Conservation (phyloP, 53 echinoderm and acorn worm species). For the Hippasteria phrygiana region DNA sequence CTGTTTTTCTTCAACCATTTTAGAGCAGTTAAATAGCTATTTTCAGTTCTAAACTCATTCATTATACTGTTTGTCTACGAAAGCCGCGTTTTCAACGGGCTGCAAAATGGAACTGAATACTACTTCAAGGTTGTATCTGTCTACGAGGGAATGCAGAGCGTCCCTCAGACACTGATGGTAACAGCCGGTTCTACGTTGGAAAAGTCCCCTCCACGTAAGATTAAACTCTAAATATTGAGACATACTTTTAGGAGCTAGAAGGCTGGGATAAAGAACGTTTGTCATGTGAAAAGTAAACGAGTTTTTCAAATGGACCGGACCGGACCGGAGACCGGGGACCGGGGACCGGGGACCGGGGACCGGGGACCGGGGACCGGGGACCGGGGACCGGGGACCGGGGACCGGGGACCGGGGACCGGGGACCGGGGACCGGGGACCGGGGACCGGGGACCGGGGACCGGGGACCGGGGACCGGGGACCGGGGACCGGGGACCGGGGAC, state of each 20-base stretch:
- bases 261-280: too few relatives aligned
- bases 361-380: too few relatives aligned
- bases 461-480: too few relatives aligned
- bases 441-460: too few relatives aligned
- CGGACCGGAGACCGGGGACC: too few relatives aligned
- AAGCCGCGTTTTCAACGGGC: background rate
- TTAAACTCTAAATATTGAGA: background rate
- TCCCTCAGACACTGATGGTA: constrained; percentile 18
- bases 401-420: too few relatives aligned
- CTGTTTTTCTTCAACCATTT: background rate
- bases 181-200: constrained; percentile 1
- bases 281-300: too few relatives aligned
- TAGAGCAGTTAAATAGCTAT: background rate
- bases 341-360: too few relatives aligned
- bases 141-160: background rate
- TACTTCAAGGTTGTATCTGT: constrained; percentile 27
- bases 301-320: too few relatives aligned
- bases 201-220: background rate
- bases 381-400: too few relatives aligned
- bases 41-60: background rate
- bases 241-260: background rate
- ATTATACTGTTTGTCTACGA: background rate
- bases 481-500: too few relatives aligned
- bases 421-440: too few relatives aligned
- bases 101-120: constrained; percentile 28